Evolutionary conservation across 2,888 invertebrate species (phyloP), one percentile per base, ranked within the genome.

Genomic region (Melanostoma scalare): DNA sequence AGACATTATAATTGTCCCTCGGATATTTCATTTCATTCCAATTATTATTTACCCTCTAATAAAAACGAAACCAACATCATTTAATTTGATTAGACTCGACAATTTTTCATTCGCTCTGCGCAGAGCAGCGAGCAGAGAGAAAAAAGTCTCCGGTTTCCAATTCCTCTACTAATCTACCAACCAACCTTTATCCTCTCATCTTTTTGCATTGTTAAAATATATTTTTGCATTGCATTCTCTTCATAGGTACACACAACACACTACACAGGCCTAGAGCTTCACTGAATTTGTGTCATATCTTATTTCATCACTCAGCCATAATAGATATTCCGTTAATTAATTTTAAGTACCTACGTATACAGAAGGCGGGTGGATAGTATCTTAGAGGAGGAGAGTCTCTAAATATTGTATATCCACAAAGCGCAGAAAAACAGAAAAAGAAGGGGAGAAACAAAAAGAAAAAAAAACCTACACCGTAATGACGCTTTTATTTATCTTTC

Each of bases 321-420:
- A 56, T 55, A 67, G 71, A 67, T 76, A 76, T 75, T 58, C 69
- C 58, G 44, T 65, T 77, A 63, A 76, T 69, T 82, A 73, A 82
- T 82, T 77, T 73, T 52, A 40, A 68, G 72, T 52, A 68, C 65
- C 46, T 44, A 30, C 2, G 50, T 46, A 38, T 48, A 10, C 6
- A 46, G 9, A 38, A 4, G 2, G 38, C 46, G n/a, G 38, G 9
- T 30, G 42, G 3, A 42, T 6, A 2, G 50, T 50, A 50, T 50
- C 6, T 50, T 20, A 5, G 3, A 48, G 10, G 8, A 42, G 42
- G n/a, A 42, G 42, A 42, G 8, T 20, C 20, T 20, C 20, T 20
- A 20, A 20, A 20, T 20, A 20, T 20, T 20, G 20, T 20, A 20
- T 20, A 20, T 20, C 20, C 6, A 42, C 3, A 46, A 46, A n/a